Conservation (phyloP, 2,888 invertebrate genomes). For the Sacculina carcini region DNA sequence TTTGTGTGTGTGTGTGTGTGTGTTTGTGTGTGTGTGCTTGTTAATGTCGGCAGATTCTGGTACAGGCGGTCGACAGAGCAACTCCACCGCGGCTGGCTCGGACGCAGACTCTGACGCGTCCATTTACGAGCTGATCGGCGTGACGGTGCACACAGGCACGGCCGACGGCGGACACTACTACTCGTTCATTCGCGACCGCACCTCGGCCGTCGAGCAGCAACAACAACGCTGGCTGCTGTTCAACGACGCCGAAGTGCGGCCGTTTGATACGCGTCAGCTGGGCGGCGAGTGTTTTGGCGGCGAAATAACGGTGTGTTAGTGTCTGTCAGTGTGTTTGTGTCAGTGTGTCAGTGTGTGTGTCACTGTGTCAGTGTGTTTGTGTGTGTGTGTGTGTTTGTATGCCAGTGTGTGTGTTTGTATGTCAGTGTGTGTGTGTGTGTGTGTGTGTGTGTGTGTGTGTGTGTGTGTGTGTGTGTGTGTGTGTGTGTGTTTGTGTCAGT, state of each 20-base stretch:
- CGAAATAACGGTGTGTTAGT: slow-evolving; percentile 55
- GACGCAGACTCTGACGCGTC: slow-evolving; percentile 18
- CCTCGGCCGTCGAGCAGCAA: slow-evolving; percentile 39
- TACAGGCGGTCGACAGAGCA: neutral
- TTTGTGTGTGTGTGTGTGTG: neutral
- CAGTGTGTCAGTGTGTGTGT: neutral
- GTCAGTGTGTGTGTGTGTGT: slow-evolving; percentile 9
- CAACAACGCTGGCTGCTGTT: slow-evolving; percentile 82
- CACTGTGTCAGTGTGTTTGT: too few relatives aligned
- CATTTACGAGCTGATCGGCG: slow-evolving; percentile 56
- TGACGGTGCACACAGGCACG: slow-evolving; percentile 91
- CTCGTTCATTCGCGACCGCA: slow-evolving; percentile 71
- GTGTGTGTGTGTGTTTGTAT: too few relatives aligned
- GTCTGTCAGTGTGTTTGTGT: neutral
- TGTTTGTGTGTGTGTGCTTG: neutral
- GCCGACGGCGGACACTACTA: slow-evolving; percentile 94
- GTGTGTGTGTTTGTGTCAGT: neutral
- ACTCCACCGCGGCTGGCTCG: neutral
- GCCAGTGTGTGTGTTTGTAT: too few relatives aligned
- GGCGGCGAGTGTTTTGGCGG: slow-evolving; percentile 91
- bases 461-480: too few relatives aligned
- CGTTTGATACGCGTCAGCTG: slow-evolving; percentile 78
- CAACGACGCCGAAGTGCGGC: slow-evolving; percentile 78
- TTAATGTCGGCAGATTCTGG: neutral
- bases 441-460: too few relatives aligned